Evolutionary conservation across 2,797 vertebrate species (phyloP).

Genomic region (Podarcis siculus): DNA sequence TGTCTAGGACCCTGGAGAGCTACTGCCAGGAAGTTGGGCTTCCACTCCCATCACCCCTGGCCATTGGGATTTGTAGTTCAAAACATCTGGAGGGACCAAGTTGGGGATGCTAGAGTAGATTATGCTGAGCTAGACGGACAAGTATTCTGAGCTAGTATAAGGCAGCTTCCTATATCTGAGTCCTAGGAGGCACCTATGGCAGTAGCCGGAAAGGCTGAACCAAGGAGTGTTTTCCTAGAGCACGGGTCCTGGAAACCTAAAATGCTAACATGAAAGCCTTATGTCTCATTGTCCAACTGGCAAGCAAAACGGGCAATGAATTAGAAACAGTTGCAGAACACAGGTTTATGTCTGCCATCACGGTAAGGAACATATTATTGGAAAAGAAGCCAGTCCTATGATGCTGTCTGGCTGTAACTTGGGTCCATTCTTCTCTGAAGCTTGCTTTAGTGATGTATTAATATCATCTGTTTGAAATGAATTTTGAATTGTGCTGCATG

Average conservation of each 20-base stretch:
- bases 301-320: constrained; percentile 23
- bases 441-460: constrained; percentile 7
- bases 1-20: not conserved
- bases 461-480: constrained; percentile 2
- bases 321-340: constrained; percentile 6
- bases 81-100: too few relatives aligned
- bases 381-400: constrained; percentile 20
- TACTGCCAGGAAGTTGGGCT: not conserved
- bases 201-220: not conserved
- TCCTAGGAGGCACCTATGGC: not conserved
- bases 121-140: not conserved
- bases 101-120: not conserved
- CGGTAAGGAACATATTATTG: not conserved
- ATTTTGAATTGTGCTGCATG: not conserved
- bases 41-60: too few relatives aligned
- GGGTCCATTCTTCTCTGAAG: not conserved
- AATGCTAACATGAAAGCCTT: not conserved
- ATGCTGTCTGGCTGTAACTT: constrained; percentile 8
- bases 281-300: not conserved
- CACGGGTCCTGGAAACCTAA: not conserved
- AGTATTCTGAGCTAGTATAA: not conserved
- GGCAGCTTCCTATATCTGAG: not conserved
- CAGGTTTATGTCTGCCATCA: constrained; percentile 17
- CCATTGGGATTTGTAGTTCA: too few relatives aligned
- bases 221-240: not conserved